These are phyloP conservation scores for Lutraria lutraria DNA, from an alignment of 2,888 invertebrate genomes.

Conservation along the genomic window DNA sequence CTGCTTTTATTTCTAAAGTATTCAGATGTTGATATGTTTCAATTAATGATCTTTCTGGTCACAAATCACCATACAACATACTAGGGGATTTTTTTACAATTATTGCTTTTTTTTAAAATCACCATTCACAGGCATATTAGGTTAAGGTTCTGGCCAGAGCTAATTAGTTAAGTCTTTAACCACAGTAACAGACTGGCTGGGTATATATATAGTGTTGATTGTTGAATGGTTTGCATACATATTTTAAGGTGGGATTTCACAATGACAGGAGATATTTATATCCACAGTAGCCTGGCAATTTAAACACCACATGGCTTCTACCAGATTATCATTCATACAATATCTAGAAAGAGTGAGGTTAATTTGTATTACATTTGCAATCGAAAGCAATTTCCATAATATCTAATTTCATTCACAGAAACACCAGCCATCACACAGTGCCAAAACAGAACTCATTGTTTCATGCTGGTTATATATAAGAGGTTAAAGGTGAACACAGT, in stretches of 20 bases:
- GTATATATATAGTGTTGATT: too few species aligned
- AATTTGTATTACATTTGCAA: slow-evolving; percentile 16
- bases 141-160: too few species aligned
- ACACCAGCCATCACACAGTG: slow-evolving; percentile 4
- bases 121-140: too few species aligned
- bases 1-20: not conserved
- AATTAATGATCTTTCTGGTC: not conserved
- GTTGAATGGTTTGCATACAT: not conserved
- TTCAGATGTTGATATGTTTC: not conserved
- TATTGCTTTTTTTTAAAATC: not conserved
- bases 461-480: not conserved
- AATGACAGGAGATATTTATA: not conserved
- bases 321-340: not conserved
- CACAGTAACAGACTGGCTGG: not conserved
- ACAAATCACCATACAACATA: not conserved
- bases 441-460: not conserved
- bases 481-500: not conserved
- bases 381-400: slow-evolving; percentile 9
- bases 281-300: not conserved
- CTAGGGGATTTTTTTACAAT: not conserved
- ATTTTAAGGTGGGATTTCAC: not conserved
- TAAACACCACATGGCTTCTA: slow-evolving; percentile 12
- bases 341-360: not conserved
- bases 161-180: not conserved
- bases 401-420: slow-evolving; percentile 16